phyloP scores from a whole-genome alignment of 2,797 vertebrate species.

The Anguilla megastoma region DNA sequence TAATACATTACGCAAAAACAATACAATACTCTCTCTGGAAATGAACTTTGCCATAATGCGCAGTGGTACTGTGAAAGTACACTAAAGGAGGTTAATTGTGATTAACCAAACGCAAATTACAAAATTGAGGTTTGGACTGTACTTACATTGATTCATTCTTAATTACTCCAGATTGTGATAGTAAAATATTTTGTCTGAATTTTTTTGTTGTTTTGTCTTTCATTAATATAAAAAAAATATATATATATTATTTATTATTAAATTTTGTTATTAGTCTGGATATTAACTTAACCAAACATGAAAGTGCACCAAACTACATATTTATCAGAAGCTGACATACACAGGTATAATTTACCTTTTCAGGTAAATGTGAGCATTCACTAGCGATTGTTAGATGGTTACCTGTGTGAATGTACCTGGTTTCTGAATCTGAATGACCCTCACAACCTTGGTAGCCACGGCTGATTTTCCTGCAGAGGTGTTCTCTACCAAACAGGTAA shows the following conservation, averaged over 20 bases:
- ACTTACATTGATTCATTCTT: not conserved
- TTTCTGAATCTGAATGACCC: not conserved
- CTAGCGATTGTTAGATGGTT: not conserved
- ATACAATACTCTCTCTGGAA: not conserved
- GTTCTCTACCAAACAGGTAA: constrained; percentile 1
- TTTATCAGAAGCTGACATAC: not conserved
- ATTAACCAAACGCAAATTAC: not conserved
- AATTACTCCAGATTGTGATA: not conserved
- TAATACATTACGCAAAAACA: not conserved
- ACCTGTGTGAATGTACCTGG: not conserved
- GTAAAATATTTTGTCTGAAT: not conserved
- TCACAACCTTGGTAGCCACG: not conserved
- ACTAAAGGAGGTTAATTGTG: not conserved
- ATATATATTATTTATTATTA: no score
- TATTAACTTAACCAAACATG: not conserved
- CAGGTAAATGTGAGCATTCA: not conserved
- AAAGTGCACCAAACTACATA: not conserved
- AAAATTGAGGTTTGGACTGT: not conserved
- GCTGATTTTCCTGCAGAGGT: not conserved
- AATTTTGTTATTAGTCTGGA: not conserved
- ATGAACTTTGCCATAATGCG: not conserved
- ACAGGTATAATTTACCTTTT: not conserved
- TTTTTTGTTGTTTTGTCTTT: no score
- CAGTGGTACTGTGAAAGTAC: not conserved
- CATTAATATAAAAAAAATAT: no score